These are phyloP conservation scores for Oscheius onirici DNA, from an alignment of 2,888 invertebrate species.

Conservation along the genomic window DNA sequence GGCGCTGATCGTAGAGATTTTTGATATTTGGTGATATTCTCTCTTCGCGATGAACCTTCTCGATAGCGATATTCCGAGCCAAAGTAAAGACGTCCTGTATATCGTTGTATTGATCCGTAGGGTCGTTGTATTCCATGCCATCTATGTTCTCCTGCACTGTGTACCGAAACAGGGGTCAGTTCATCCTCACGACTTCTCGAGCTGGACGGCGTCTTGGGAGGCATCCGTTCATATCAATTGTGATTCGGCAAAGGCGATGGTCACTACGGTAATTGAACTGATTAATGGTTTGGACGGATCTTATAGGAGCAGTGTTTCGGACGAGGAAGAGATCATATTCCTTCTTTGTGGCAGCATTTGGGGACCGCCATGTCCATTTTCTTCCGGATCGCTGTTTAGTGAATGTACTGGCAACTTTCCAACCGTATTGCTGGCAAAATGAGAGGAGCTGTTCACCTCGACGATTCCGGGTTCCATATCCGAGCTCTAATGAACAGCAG, in stretches of 20 bases:
- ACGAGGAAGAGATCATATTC: constrained; percentile 19
- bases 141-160: no score
- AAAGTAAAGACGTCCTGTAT: not conserved
- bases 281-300: not conserved
- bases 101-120: not conserved
- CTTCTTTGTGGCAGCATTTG: not conserved
- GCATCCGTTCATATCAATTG: not conserved
- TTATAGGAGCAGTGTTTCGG: not conserved
- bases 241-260: constrained; percentile 8
- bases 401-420: constrained; percentile 8
- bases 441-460: constrained; percentile 17
- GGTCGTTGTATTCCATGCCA: no score
- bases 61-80: not conserved
- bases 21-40: not conserved
- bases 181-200: not conserved
- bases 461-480: constrained; percentile 4
- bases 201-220: not conserved
- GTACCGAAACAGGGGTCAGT: not conserved
- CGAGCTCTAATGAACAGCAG: no score
- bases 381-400: not conserved
- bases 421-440: not conserved
- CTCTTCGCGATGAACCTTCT: not conserved
- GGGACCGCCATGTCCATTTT: constrained; percentile 21
- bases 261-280: not conserved
- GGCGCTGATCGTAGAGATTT: not conserved